Base-by-base conservation (phyloP, 2,888 invertebrate genomes). In the Nymphalis c-album region DNA sequence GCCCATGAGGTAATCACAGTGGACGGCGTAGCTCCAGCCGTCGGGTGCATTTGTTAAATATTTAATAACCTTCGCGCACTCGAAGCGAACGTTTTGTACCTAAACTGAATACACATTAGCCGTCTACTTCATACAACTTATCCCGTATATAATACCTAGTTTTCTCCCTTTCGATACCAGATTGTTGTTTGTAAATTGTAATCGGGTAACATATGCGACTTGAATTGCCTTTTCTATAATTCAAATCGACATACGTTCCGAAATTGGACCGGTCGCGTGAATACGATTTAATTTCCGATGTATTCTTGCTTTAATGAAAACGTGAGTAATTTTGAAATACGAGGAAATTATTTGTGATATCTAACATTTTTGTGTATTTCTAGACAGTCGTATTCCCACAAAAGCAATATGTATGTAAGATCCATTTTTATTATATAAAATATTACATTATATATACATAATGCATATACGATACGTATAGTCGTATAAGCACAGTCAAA, bases 11-110 rank as follows among this genome's bases (percentile, higher is more conserved):
- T 81, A 84, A 85, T 84, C 82, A 82, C 75, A 77, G 78, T 76
- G 81, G 83, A 77, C 80, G 80, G 77, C 73, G 59, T 74, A 74
- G 72, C 71, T 74, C 67, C 69, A 70, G 71, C 76, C 74, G 76
- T 77, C 77, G 81, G 78, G 79, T 80, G 79, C 80, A 78, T 83
- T 83, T 81, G 81, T 87, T 84, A 84, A 86, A 82, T 88, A 88
- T 88, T 86, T 83, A 85, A 82, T 83, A 79, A 78, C 71, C 78
- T 40, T 77, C 78, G 81, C 80, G 82, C 81, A 81, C 76, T 77
- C 78, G 78, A 69, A 63, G 64, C 62, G 65, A 50, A 60, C 60
- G 63, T 63, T 71, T 69, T 63, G 63, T 72, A 75, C 73, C 70
- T 73, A 75, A 74, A 71, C 73, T 73, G 70, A 70, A 75, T 74